Conservation (phyloP, 2,888 invertebrate species). For the Volucella inanis region DNA sequence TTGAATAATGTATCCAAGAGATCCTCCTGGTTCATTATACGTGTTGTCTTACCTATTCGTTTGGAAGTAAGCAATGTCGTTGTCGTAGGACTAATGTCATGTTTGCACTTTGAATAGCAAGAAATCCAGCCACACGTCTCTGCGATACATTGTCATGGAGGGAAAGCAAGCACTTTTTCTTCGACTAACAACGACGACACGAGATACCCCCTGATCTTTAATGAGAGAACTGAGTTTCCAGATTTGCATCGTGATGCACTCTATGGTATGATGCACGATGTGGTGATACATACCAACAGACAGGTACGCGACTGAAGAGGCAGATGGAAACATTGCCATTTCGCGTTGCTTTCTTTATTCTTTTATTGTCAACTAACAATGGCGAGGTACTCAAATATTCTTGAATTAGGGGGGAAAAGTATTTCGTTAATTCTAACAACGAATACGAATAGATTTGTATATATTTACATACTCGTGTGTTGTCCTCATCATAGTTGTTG, state of each 20-base stretch:
- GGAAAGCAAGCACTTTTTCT: conserved; percentile 57
- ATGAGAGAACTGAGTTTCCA: conserved; percentile 54
- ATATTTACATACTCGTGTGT: background rate
- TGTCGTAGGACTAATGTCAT: conserved; percentile 34
- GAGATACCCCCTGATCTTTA: conserved; percentile 66
- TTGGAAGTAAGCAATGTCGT: conserved; percentile 14
- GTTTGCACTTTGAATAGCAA: conserved; percentile 1
- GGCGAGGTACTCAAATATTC: conserved; percentile 23
- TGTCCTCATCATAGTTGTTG: conserved; percentile 18
- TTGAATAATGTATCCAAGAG: conserved; percentile 39
- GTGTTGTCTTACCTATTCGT: conserved; percentile 27
- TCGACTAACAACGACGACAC: conserved; percentile 44
- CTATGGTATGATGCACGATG: conserved; percentile 2
- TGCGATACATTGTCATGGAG: conserved; percentile 42
- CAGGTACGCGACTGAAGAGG: conserved; percentile 30
- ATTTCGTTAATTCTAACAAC: conserved; percentile 12
- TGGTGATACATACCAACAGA: background rate
- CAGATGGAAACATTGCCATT: conserved; percentile 52
- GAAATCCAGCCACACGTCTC: conserved; percentile 3
- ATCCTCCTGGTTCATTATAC: conserved; percentile 47
- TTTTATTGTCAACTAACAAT: conserved; percentile 26
- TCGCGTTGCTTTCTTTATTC: conserved; percentile 25
- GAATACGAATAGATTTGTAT: too few relatives aligned
- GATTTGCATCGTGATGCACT: conserved; percentile 57
- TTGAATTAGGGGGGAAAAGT: conserved; percentile 16